A percentile compares a stretch with the other conserved stretches of the same genome.
phyloP scores from a whole-genome alignment of 2,888 invertebrate species.

The Nebria salina region DNA sequence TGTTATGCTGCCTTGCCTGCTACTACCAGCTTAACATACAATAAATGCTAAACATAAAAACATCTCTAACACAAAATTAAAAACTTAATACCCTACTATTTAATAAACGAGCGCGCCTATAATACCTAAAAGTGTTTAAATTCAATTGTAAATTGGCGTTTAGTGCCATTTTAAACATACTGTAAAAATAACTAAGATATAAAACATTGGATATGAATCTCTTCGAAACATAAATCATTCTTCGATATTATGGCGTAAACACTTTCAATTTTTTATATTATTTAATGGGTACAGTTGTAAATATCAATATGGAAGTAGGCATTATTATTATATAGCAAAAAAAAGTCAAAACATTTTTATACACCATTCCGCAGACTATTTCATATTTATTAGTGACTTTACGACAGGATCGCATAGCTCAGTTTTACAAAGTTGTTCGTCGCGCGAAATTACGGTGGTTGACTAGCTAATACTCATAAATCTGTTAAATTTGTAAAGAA shows the following conservation, averaged over 20 bases:
- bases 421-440: too few species aligned
- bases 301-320: too few species aligned
- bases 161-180: not conserved
- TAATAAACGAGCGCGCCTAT: not conserved
- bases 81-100: not conserved
- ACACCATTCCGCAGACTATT: too few species aligned
- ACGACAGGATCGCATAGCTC: too few species aligned
- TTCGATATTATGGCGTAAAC: not conserved
- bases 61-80: not conserved
- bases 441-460: too few species aligned
- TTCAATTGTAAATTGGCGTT: conserved; percentile 16
- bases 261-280: too few species aligned
- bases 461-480: too few species aligned
- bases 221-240: not conserved
- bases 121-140: not conserved
- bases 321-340: too few species aligned
- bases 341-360: too few species aligned
- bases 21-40: not conserved
- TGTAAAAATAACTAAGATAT: not conserved
- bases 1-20: not conserved
- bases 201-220: not conserved
- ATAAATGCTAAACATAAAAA: not conserved
- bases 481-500: too few species aligned
- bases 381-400: too few species aligned
- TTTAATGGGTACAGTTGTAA: too few species aligned